Evolutionary conservation across 2,113 vertebrate species (phyloP).

Genomic region (Cochlearius cochlearius): DNA sequence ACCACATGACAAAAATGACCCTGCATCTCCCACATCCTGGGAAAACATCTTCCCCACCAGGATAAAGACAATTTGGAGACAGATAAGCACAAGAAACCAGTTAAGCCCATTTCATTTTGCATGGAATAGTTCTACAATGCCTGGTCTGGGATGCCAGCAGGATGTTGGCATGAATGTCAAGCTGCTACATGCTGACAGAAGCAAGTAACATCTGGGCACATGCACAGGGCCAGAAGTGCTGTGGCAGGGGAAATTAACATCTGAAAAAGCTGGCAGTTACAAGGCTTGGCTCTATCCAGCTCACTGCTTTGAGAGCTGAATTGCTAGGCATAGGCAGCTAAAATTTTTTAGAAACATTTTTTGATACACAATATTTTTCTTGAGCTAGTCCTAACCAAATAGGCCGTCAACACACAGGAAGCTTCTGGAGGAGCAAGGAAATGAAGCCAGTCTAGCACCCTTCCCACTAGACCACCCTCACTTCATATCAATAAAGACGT

Average conservation of each 20-base stretch:
- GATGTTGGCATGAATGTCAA: not conserved
- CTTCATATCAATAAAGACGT: not conserved
- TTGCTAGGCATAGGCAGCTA: not conserved
- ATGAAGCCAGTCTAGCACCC: not conserved
- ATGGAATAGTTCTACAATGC: not conserved
- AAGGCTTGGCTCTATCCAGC: not conserved
- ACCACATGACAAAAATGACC: not conserved
- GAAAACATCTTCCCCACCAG: not conserved
- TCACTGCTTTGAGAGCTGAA: not conserved
- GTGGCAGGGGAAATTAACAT: not conserved
- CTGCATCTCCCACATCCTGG: not conserved
- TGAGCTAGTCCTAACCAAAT: not conserved
- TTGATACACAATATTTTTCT: not conserved
- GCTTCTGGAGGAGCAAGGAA: not conserved
- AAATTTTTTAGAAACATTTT: not conserved
- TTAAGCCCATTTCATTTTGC: not conserved
- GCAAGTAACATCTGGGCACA: not conserved
- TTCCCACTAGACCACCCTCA: not conserved
- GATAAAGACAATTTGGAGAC: not conserved
- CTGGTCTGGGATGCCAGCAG: fast-evolving
- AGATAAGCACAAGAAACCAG: not conserved
- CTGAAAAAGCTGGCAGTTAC: not conserved
- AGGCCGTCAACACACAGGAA: not conserved
- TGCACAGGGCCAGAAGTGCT: not conserved
- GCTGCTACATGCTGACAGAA: not conserved